Percentiles rank a stretch among this genome's conserved stretches.
Conservation (phyloP, 1,140 invertebrate species). For the Drosophila kurseongensis region DNA sequence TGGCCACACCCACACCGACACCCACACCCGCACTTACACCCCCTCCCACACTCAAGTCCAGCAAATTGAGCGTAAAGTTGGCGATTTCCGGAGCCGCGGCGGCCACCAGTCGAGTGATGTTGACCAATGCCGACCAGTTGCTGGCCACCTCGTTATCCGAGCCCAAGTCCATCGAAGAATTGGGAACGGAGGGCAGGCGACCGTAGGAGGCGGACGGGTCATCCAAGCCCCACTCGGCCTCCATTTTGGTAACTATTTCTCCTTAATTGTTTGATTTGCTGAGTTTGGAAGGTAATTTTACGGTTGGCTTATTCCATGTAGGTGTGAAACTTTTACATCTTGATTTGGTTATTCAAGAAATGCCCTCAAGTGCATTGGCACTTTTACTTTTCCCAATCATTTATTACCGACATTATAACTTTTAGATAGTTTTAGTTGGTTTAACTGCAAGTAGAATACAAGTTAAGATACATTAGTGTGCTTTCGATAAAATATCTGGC, state of each 20-base stretch:
- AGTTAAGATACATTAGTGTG: not conserved
- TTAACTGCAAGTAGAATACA: conserved; percentile 6
- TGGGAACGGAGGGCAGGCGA: conserved; percentile 23
- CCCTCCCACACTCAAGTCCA: conserved; percentile 47
- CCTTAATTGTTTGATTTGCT: not conserved
- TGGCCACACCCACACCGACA: conserved; percentile 36
- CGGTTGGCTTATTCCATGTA: not conserved
- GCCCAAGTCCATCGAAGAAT: conserved; percentile 18
- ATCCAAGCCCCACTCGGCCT: conserved; percentile 34
- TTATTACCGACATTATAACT: not conserved
- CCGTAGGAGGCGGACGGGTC: conserved; percentile 12
- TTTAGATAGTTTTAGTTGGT: not conserved
- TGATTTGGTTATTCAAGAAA: not conserved
- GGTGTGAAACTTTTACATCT: not conserved
- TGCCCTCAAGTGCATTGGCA: not conserved
- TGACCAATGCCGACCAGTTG: conserved; percentile 52
- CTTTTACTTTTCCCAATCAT: not conserved
- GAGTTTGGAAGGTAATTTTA: conserved; percentile 10
- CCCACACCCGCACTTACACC: conserved; percentile 8
- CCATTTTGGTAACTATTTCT: conserved; percentile 2
- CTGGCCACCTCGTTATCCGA: conserved; percentile 28
- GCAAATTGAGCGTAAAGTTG: conserved; percentile 69
- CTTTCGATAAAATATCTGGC: too few species aligned
- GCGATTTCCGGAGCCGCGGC: conserved; percentile 49
- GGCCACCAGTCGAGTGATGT: conserved; percentile 59